These are phyloP conservation scores for Subanguina moxae DNA, from an alignment of 1,140 invertebrate species.

Conservation along the genomic window DNA sequence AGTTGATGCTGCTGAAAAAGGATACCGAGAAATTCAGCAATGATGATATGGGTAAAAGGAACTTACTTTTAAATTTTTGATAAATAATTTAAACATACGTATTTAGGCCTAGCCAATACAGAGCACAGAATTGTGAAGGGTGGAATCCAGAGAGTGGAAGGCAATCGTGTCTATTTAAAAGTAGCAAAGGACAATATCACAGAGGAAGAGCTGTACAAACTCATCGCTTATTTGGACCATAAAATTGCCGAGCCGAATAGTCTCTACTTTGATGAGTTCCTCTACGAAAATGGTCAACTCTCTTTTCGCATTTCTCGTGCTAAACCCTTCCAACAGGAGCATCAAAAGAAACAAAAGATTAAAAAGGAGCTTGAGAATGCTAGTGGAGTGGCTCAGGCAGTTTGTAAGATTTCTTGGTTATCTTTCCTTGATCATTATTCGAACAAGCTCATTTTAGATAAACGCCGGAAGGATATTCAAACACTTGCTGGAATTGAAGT, in stretches of 20 bases:
- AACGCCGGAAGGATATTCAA: slow-evolving; percentile 57
- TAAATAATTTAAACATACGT: not conserved
- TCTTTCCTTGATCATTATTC: too few relatives aligned
- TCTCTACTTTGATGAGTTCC: slow-evolving; percentile 56
- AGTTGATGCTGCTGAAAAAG: slow-evolving; percentile 51
- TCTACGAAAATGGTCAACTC: slow-evolving; percentile 56
- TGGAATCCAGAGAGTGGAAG: slow-evolving; percentile 52
- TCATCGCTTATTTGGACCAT: slow-evolving; percentile 47
- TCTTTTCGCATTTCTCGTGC: slow-evolving; percentile 51
- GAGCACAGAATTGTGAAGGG: slow-evolving; percentile 59
- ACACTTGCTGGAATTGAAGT: slow-evolving; percentile 56
- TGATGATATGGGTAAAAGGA: slow-evolving; percentile 49
- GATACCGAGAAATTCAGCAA: slow-evolving; percentile 53
- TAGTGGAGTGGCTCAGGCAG: slow-evolving; percentile 54
- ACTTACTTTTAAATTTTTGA: too few relatives aligned
- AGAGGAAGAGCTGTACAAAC: slow-evolving; percentile 46
- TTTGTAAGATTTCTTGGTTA: slow-evolving; percentile 41
- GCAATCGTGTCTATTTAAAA: slow-evolving; percentile 56
- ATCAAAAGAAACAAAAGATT: slow-evolving; percentile 18
- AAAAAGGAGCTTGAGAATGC: slow-evolving; percentile 51
- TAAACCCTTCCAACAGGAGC: slow-evolving; percentile 16
- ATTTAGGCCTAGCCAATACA: slow-evolving; percentile 37
- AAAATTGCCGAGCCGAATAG: slow-evolving; percentile 51
- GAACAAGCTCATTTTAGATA: slow-evolving; percentile 40
- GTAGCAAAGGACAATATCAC: slow-evolving; percentile 46